A percentile compares a stretch with the other conserved stretches of the same genome.
phyloP scores from a whole-genome alignment of 2,888 invertebrate genomes.

The Cosmorhoe ocellata region DNA sequence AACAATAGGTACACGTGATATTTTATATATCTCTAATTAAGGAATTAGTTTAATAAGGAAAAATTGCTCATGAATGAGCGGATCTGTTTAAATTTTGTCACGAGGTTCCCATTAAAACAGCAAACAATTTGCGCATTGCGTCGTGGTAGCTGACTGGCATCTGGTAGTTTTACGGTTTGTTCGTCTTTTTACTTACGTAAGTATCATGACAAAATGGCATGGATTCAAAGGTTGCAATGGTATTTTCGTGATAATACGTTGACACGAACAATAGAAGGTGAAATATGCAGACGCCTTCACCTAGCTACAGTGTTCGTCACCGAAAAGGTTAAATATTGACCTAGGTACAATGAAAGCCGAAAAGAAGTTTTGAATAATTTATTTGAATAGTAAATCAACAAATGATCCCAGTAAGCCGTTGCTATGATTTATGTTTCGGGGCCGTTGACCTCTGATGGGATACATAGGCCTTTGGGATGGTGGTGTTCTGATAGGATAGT shows the following conservation, averaged over 20 bases:
- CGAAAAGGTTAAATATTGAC: constrained; percentile 16
- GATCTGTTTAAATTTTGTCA: constrained; percentile 56
- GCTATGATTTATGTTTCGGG: constrained; percentile 44
- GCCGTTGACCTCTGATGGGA: constrained; percentile 39
- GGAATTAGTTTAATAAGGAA: constrained; percentile 63
- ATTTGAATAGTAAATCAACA: constrained; percentile 66
- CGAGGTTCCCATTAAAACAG: constrained; percentile 57
- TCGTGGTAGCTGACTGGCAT: constrained; percentile 29
- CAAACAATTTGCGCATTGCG: constrained; percentile 27
- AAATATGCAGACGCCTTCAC: constrained; percentile 22
- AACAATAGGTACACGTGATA: constrained; percentile 49
- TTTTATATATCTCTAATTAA: constrained; percentile 56
- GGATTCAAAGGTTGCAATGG: constrained; percentile 46
- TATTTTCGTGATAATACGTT: constrained; percentile 40
- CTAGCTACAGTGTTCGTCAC: not conserved
- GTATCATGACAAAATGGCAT: constrained; percentile 40
- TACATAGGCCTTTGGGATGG: constrained; percentile 29
- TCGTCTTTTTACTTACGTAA: constrained; percentile 34
- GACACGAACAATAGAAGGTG: constrained; percentile 39
- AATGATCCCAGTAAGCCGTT: constrained; percentile 64
- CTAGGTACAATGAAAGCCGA: constrained; percentile 9
- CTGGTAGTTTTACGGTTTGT: constrained; percentile 19
- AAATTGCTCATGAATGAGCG: constrained; percentile 39
- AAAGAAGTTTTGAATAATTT: constrained; percentile 38
- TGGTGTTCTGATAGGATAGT: constrained; percentile 17